Percentiles rank a stretch among this genome's conserved stretches.
Conservation (phyloP, 1,140 invertebrate genomes). For the Halesus radiatus region DNA sequence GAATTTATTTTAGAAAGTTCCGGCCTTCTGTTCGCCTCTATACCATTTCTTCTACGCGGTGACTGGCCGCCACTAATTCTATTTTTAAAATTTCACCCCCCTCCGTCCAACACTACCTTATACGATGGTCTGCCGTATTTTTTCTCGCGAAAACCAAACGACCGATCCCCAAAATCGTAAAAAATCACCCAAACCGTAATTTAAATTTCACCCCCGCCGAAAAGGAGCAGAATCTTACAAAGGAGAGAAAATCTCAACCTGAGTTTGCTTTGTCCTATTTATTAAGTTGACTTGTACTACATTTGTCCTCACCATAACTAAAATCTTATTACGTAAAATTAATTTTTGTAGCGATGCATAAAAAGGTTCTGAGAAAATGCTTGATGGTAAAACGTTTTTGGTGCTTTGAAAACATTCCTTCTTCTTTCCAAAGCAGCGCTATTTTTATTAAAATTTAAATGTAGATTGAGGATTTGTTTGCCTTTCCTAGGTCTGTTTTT, state of each 20-base stretch:
- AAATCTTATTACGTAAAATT: too few relatives aligned
- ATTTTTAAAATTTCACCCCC: conserved; percentile 36
- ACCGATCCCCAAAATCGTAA: not conserved
- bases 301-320: too few relatives aligned
- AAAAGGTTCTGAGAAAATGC: too few relatives aligned
- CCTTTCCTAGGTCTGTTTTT: not conserved
- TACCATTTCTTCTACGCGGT: conserved; percentile 23
- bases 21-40: not conserved
- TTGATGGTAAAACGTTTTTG: not conserved
- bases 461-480: not conserved
- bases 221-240: not conserved
- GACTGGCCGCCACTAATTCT: conserved; percentile 43
- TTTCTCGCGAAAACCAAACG: conserved; percentile 39
- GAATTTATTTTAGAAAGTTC: too few relatives aligned
- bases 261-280: not conserved
- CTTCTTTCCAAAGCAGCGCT: not conserved
- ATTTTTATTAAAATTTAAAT: not conserved
- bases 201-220: not conserved
- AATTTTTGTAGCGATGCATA: too few relatives aligned
- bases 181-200: not conserved
- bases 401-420: not conserved
- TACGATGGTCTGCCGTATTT: conserved; percentile 30
- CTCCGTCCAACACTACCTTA: conserved; percentile 22
- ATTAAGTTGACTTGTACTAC: not conserved
- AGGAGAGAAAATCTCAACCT: not conserved